Evolutionary conservation across 2,797 vertebrate species (phyloP).

Genomic region (Sandelia bainsii): DNA sequence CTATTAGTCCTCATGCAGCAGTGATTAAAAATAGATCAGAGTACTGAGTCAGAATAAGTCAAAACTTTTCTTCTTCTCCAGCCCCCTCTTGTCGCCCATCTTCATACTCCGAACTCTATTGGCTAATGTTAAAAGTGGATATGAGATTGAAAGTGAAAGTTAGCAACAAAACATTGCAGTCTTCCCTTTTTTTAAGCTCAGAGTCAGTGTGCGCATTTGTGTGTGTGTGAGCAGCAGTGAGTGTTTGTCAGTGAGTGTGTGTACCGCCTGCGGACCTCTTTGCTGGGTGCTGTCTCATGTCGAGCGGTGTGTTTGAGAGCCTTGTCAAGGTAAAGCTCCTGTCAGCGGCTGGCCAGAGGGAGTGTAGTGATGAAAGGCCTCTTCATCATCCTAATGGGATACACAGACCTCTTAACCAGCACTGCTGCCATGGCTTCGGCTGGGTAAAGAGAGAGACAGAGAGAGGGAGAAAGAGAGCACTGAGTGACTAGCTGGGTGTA

Average conservation of each 20-base stretch:
- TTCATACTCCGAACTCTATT: conserved; percentile 28
- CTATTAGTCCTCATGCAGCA: conserved; percentile 74
- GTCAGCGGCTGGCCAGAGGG: conserved; percentile 83
- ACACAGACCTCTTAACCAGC: conserved; percentile 85
- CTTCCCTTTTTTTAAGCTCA: conserved; percentile 15
- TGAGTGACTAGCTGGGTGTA: conserved; percentile 52
- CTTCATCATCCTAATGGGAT: conserved; percentile 89
- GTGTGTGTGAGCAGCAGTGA: not conserved
- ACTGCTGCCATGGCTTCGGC: conserved; percentile 73
- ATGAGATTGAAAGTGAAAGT: conserved; percentile 54
- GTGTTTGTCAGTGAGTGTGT: conserved; percentile 48
- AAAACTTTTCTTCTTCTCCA: conserved; percentile 53
- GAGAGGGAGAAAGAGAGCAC: conserved; percentile 7
- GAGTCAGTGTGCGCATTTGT: conserved; percentile 16
- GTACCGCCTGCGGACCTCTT: conserved; percentile 69
- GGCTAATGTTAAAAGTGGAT: conserved; percentile 42
- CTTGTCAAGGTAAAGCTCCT: conserved; percentile 86
- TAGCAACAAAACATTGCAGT: conserved; percentile 45
- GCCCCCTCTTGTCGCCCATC: conserved; percentile 41
- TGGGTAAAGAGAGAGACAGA: conserved; percentile 62
- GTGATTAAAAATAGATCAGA: conserved; percentile 82
- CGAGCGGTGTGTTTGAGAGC: conserved; percentile 79
- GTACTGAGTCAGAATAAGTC: conserved; percentile 74
- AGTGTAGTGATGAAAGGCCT: conserved; percentile 85
- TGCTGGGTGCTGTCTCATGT: conserved; percentile 76